A percentile compares a stretch with the other conserved stretches of the same genome.
phyloP scores from a whole-genome alignment of 1,140 invertebrate genomes.

The Brachionus calyciflorus region DNA sequence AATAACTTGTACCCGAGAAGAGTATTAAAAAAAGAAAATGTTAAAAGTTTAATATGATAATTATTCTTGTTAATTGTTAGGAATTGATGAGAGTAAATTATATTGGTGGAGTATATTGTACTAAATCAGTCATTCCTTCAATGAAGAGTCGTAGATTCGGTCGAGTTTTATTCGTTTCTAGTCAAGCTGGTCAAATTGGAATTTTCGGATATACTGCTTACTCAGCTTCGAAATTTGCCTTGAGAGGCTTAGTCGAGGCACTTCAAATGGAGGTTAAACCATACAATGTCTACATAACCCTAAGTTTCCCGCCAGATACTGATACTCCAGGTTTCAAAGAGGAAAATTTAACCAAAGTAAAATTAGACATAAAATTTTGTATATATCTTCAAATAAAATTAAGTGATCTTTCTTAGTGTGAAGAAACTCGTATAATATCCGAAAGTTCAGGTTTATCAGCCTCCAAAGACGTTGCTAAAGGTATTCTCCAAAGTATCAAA shows the following conservation, averaged over 20 bases:
- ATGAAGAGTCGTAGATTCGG: conserved; percentile 49
- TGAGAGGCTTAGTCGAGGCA: conserved; percentile 87
- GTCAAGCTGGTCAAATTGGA: conserved; percentile 83
- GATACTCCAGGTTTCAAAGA: conserved; percentile 89
- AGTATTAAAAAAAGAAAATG: background rate
- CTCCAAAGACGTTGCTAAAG: conserved; percentile 75
- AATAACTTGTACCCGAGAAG: too few species aligned
- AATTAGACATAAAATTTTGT: background rate
- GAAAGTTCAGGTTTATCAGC: conserved; percentile 68
- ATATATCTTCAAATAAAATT: background rate
- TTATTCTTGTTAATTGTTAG: background rate
- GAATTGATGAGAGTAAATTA: conserved; percentile 44
- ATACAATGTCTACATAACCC: conserved; percentile 72
- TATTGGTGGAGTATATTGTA: conserved; percentile 43
- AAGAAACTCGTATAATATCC: conserved; percentile 35
- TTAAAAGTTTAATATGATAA: background rate
- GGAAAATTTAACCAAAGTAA: conserved; percentile 74
- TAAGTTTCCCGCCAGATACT: conserved; percentile 89
- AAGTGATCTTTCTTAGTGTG: conserved; percentile 61
- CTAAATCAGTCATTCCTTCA: conserved; percentile 12
- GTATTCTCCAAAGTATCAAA: conserved; percentile 64
- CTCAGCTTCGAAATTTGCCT: conserved; percentile 85
- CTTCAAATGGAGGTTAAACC: conserved; percentile 78
- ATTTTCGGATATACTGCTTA: conserved; percentile 88
- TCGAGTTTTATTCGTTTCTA: conserved; percentile 70